Percentiles rank a stretch among this genome's conserved stretches.
Conservation (phyloP, 2,797 vertebrate genomes). For the Hipposideros larvatus region DNA sequence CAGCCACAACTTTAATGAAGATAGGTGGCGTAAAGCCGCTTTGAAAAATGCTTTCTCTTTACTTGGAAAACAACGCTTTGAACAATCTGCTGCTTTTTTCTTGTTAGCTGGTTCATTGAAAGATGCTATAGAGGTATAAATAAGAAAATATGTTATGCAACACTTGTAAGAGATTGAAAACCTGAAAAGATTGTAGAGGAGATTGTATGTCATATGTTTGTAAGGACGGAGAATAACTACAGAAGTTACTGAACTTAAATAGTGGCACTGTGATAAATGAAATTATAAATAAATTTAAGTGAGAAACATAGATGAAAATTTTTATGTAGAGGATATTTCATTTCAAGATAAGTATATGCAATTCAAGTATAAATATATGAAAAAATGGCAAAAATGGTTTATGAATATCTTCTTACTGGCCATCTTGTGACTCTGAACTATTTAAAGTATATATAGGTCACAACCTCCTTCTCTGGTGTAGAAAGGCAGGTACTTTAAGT, state of each 20-base stretch:
- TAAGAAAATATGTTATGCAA: neutral
- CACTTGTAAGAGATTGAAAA: slow-evolving; percentile 14
- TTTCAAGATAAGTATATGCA: slow-evolving; percentile 25
- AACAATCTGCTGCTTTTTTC: slow-evolving; percentile 99
- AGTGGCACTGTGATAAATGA: neutral
- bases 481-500: neutral
- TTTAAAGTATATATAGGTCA: neutral
- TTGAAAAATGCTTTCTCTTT: slow-evolving; percentile 99
- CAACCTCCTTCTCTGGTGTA: neutral
- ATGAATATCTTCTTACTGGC: slow-evolving; percentile 13
- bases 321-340: neutral
- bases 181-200: neutral
- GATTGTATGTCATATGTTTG: neutral
- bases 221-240: slow-evolving; percentile 5
- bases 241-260: slow-evolving; percentile 14
- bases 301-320: neutral
- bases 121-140: slow-evolving; percentile 97
- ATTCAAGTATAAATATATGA: neutral
- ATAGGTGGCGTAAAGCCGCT: slow-evolving; percentile 98
- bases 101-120: slow-evolving; percentile 98
- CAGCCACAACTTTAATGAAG: slow-evolving; percentile 98
- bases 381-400: slow-evolving; percentile 18
- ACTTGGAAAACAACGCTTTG: slow-evolving; percentile 98
- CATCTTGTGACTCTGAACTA: neutral
- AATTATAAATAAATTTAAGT: neutral